Conservation (phyloP, 2,888 invertebrate species). For the Cheilosia pagana region DNA sequence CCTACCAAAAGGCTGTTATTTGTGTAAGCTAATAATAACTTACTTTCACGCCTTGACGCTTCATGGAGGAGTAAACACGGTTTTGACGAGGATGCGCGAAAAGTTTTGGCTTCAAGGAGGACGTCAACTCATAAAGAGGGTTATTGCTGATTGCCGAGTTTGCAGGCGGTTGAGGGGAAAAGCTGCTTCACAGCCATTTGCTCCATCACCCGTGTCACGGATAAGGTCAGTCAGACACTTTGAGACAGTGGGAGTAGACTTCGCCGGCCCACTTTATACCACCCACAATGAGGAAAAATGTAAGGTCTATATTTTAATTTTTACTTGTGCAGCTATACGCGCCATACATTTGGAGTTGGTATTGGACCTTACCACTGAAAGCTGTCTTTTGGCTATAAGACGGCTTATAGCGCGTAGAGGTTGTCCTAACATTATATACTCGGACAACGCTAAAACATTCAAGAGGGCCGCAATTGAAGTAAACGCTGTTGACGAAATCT, state of each 20-base stretch:
- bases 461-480: conserved; percentile 29
- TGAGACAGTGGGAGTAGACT: not conserved
- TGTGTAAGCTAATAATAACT: not conserved
- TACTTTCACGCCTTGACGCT: conserved; percentile 10
- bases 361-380: conserved; percentile 34
- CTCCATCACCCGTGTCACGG: not conserved
- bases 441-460: conserved; percentile 28
- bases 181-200: conserved; percentile 9
- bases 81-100: conserved; percentile 28
- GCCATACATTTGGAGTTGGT: conserved; percentile 36
- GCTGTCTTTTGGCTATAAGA: conserved; percentile 35
- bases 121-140: not conserved
- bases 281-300: too few relatives aligned
- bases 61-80: conserved; percentile 35
- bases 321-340: conserved; percentile 29
- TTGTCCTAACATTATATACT: conserved; percentile 28
- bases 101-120: conserved; percentile 27
- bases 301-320: too few relatives aligned
- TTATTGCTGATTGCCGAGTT: not conserved
- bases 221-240: not conserved
- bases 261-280: not conserved
- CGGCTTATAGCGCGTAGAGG: not conserved
- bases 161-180: not conserved
- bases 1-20: not conserved
- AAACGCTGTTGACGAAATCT: not conserved